Conservation (phyloP, 2,113 vertebrate genomes). For the Oncorhynchus tshawytscha region DNA sequence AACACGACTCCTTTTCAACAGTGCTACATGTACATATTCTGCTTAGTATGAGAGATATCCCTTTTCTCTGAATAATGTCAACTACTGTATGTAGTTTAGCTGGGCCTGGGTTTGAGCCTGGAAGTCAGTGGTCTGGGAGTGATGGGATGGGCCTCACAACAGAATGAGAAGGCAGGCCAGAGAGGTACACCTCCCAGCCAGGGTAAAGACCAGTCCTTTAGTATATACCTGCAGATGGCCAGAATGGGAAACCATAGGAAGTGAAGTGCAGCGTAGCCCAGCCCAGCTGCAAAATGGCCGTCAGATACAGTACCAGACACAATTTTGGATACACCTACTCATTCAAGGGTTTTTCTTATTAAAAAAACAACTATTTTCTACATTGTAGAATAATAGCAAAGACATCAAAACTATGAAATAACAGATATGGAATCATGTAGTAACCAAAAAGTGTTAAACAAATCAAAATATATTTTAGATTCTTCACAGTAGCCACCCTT, state of each 20-base stretch:
- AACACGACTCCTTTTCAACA: background rate
- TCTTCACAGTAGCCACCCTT: no score
- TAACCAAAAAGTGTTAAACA: no score
- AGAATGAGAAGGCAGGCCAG: background rate
- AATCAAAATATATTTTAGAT: no score
- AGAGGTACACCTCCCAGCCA: background rate
- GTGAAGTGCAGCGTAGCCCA: background rate
- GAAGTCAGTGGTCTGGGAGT: background rate
- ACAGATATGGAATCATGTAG: no score
- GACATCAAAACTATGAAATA: no score
- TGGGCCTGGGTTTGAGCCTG: background rate
- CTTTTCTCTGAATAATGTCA: no score
- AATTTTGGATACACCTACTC: no score
- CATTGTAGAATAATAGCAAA: no score
- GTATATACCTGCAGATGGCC: background rate
- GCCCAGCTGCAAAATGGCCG: no score
- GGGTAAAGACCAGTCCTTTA: background rate
- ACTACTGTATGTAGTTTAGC: background rate
- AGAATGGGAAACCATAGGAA: background rate
- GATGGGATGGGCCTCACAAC: background rate
- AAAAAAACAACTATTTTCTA: no score
- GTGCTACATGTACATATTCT: background rate
- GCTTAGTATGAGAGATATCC: background rate
- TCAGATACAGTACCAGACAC: no score
- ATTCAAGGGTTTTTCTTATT: no score